Evolutionary conservation across 2,888 invertebrate species (phyloP), one percentile per base, ranked within the genome.

Genomic region (Lasioglossum morio): DNA sequence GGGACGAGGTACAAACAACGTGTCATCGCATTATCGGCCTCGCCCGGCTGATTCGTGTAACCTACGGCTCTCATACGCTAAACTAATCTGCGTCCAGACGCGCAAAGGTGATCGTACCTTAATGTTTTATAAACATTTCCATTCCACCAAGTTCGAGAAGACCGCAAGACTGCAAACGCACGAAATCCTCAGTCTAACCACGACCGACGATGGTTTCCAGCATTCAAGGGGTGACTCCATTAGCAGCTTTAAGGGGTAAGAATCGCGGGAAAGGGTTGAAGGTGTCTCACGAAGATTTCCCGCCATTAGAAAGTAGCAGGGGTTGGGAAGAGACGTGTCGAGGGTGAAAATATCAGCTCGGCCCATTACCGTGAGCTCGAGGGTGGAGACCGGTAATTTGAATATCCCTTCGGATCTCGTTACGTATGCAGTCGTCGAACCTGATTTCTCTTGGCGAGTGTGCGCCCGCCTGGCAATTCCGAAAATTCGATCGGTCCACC

Each of bases 341-440:
- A 30, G 63, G 30, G 63, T 63, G 63, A 63, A 63, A 63, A 63
- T 63, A 63, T 63, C 63, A 30, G 60, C 27, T 60, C 60, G 60
- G 63, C 63, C 40, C 79, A 81, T 80, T 79, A 82, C 77, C 66
- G 72, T 74, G 53, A 43, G 48, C 72, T 75, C 53, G 76, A 74
- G 57, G 48, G 57, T 46, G 74, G 53, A 73, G 34, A 69, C 53
- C 73, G 74, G 81, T 82, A 87, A 84, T 88, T 87, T 85, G 79
- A 88, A 88, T 88, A 82, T 80, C 76, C 79, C 70, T 77, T 79
- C 70, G 72, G 72, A 66, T 75, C 85, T 85, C 79, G 79, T 85
- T 85, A 79, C 72, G 78, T 74, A 78, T 81, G 78, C 84, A 74
- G 73, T 72, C 74, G 78, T 60, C 84, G 84, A 77, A 80, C 46